These are phyloP conservation scores for Paragorgia papillata DNA, from an alignment of 92 coral and sea anemone genomes.

Conservation along the genomic window DNA sequence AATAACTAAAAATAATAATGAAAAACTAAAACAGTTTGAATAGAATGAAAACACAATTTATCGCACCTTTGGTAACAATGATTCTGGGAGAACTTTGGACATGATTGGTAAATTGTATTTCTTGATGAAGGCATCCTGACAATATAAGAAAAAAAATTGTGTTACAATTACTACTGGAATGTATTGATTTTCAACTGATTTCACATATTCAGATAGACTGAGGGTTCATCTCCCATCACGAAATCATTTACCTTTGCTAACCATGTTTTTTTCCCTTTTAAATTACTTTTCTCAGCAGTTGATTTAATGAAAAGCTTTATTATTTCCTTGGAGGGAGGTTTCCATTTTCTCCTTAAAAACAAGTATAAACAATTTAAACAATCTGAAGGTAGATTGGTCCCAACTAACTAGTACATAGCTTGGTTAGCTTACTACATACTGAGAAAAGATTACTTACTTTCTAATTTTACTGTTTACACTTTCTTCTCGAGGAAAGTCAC, in stretches of 20 bases:
- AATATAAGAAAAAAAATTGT: not conserved
- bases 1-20: no score
- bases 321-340: conserved; percentile 54
- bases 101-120: conserved; percentile 43
- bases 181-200: not conserved
- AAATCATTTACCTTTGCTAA: conserved; percentile 67
- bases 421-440: no score
- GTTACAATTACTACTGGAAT: no score
- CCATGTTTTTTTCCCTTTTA: conserved; percentile 54
- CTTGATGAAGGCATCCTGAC: conserved; percentile 66
- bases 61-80: not conserved
- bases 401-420: no score
- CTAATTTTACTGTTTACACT: conserved; percentile 1
- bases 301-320: conserved; percentile 58
- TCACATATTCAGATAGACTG: no score
- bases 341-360: conserved; percentile 45
- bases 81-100: not conserved
- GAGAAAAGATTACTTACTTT: no score
- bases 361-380: conserved; percentile 16
- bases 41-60: no score
- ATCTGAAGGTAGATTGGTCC: no score
- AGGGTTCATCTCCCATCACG: no score
- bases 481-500: conserved; percentile 8
- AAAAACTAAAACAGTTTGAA: no score
- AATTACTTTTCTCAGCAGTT: conserved; percentile 49